Evolutionary conservation across 53 echinoderm and acorn worm species (phyloP).

Genomic region (Stichopus horrens): DNA sequence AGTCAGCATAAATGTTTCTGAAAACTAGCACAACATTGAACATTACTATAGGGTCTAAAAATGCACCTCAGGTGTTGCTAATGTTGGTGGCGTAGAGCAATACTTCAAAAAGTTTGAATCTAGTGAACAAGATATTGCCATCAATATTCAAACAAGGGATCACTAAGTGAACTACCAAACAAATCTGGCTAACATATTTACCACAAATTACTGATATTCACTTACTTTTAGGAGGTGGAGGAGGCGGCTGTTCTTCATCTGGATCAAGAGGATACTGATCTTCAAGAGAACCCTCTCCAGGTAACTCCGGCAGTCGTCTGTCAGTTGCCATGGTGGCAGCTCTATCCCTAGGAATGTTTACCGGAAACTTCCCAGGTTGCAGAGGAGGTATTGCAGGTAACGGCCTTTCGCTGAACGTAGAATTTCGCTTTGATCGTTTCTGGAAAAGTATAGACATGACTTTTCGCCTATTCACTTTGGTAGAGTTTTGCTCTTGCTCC

Average conservation of each 20-base stretch:
- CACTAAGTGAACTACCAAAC: too few relatives aligned
- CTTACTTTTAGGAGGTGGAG: conserved; percentile 22
- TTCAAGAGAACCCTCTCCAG: neutral
- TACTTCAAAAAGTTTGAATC: too few relatives aligned
- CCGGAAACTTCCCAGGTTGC: neutral
- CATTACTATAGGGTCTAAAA: too few relatives aligned
- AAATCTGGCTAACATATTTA: too few relatives aligned
- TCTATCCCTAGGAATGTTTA: conserved; percentile 15
- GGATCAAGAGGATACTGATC: neutral
- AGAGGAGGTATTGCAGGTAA: conserved; percentile 39
- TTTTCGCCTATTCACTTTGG: conserved; percentile 12
- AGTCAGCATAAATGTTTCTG: too few relatives aligned
- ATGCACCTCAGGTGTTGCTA: too few relatives aligned
- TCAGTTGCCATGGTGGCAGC: conserved; percentile 33
- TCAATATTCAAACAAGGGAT: too few relatives aligned
- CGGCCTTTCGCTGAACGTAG: conserved; percentile 35
- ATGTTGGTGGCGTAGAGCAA: too few relatives aligned
- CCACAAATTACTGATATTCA: neutral
- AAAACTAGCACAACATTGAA: too few relatives aligned
- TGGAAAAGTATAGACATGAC: neutral
- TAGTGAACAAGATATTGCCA: too few relatives aligned
- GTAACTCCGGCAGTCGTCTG: conserved; percentile 23
- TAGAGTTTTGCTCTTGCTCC: conserved; percentile 4
- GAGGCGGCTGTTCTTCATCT: neutral
- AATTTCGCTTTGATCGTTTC: conserved; percentile 19